phyloP scores from a whole-genome alignment of 2,113 vertebrate genomes.

The Phocoena sinus region DNA sequence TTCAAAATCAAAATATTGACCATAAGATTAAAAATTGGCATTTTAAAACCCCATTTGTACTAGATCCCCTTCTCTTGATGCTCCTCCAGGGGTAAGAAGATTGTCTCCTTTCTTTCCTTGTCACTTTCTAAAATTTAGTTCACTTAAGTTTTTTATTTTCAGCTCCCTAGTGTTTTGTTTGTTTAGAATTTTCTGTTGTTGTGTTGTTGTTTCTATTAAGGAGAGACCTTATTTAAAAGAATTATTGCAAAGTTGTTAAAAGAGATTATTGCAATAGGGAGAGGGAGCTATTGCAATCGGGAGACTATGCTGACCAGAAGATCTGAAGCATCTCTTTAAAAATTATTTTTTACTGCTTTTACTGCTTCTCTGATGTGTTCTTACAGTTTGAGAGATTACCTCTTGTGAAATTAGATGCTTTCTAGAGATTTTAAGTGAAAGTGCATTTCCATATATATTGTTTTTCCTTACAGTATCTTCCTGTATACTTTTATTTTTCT shows the following conservation, averaged over 20 bases:
- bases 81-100: neutral
- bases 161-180: neutral
- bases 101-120: neutral
- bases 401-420: neutral
- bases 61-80: neutral
- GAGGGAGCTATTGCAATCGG: neutral
- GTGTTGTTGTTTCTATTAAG: neutral
- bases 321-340: neutral
- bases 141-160: neutral
- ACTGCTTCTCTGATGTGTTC: neutral
- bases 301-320: neutral
- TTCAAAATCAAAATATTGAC: neutral
- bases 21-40: neutral
- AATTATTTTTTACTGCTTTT: neutral
- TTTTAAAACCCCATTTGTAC: neutral
- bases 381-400: neutral
- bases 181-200: neutral
- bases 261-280: neutral
- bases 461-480: neutral
- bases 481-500: neutral
- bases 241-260: neutral
- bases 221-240: neutral
- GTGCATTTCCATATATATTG: neutral
- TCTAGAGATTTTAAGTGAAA: neutral
- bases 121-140: neutral